Base-by-base conservation (phyloP, 2,888 invertebrate species). In the Dasysyrphus tricinctus region DNA sequence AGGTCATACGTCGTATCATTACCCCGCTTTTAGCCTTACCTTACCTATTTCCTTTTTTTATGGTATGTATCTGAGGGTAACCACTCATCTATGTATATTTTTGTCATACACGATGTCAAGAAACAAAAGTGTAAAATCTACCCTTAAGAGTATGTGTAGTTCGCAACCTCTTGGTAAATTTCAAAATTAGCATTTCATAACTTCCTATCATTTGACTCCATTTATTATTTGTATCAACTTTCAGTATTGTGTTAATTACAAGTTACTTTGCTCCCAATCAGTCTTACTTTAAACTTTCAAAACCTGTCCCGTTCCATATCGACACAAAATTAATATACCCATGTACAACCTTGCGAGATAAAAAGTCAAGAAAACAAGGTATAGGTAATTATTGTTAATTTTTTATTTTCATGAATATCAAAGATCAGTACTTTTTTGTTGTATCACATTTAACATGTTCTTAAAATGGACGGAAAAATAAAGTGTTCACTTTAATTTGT, bases 401-500 rank as follows among this genome's bases (percentile, higher is more conserved):
- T n/a, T 34, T 80, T 67, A 59, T 61, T 56, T 76, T 19, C 19
- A 76, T 47, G 74, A 72, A 75, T 75, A 84, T 79, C 34, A 59
- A 80, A 84, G 65, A 75, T 80, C 63, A 75, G 29, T 42, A 63
- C 57, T 80, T 57, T 84, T 74, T 75, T 73, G 59, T 63, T 75
- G 83, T 83, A 84, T 84, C 83, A 84, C 83, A 84, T 75, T 65
- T 65, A 65, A 79, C 74, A 75, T 49, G 49, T 59, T 47, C 37
- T 61, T 69, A 54, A 59, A 51, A 44, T 44, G 63, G 39, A 44
- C 44, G 42, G 42, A 24, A 44, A 34, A 19, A 49, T 49, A 44
- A 49, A 44, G 16, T 49, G 34, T 67, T 34, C 34, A 67, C 34
- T 67, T 49, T 37, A 11, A 14, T 49, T 29, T 7, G 16, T 8